Base-by-base conservation (phyloP, 2,797 vertebrate species). In the Ptychadena robeensis region DNA sequence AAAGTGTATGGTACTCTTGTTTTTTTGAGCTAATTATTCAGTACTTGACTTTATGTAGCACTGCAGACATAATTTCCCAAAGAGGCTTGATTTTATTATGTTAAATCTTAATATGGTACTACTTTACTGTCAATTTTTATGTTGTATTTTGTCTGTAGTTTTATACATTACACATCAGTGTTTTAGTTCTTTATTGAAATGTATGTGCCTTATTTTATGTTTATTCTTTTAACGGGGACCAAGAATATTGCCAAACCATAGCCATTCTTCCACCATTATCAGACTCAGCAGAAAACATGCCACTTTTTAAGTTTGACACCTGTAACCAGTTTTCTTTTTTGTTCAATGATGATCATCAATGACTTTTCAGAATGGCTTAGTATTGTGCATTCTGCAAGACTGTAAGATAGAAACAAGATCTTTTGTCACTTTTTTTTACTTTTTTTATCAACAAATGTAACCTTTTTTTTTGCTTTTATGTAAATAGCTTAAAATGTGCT, bases 161-260 rank as follows among this genome's bases (percentile, higher is more conserved):
- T 74, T 85, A 0, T 22, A 12, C 89, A 86, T 90, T 86, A 79
- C 87, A 79, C 86, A 85, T 35, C 85, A 53, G 71, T 86, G 86
- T 91, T 89, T 89, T 81, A 61, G 73, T 75, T 88, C 91, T 90
- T 93, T 89, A 90, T 92, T 81, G 7, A 89, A 87, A 95, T 95
- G 94, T 96, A 94, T 94, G 96, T 98, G 98, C 97, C 97, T 99
- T 98, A 98, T 94, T 95, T 93, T 95, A 90, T 91, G 87, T 95
- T 95, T 61, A 88, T 92, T 91, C 93, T 88, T 91, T 90, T 80
- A 82, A 91, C 81, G 86, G 91, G 94, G 92, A 95, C 94, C 94
- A 94, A 91, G 92, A 94, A 91, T 92, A 93, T 96, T 93, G 94
- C 93, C 96, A 94, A 91, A 89, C 93, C 91, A 80, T 89, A 75